phyloP scores from a whole-genome alignment of 2,888 invertebrate genomes.

The Hetaerina titia region DNA sequence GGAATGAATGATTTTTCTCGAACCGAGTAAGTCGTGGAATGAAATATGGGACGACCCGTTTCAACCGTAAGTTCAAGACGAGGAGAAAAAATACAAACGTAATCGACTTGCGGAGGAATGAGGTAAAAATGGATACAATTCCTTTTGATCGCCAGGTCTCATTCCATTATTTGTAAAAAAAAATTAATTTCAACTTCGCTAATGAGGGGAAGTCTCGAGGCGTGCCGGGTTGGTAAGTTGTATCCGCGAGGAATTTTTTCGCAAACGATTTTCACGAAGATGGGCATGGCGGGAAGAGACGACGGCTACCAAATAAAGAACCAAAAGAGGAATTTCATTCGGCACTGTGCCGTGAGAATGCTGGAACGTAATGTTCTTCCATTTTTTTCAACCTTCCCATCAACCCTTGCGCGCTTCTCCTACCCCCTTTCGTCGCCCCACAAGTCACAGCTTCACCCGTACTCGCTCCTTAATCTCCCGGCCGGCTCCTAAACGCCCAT shows the following conservation, averaged over 20 bases:
- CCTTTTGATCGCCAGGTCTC: neutral
- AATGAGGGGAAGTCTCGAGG: conserved; percentile 43
- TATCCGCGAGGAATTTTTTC: conserved; percentile 34
- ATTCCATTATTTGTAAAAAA: conserved; percentile 34
- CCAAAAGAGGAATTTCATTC: conserved; percentile 42
- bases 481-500: neutral
- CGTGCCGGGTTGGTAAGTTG: neutral
- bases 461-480: neutral
- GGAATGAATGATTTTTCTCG: conserved; percentile 19
- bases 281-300: neutral
- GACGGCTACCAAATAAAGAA: conserved; percentile 43
- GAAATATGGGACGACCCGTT: conserved; percentile 5
- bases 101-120: neutral
- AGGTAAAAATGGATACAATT: neutral
- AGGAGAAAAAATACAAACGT: neutral
- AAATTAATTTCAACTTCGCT: conserved; percentile 23
- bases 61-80: neutral
- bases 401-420: neutral
- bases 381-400: conserved; percentile 5
- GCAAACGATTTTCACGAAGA: neutral
- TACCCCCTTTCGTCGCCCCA: conserved; percentile 69
- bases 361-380: neutral
- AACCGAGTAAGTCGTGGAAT: neutral
- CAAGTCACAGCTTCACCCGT: neutral
- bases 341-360: conserved; percentile 43